These are phyloP conservation scores for Eilema sororculum DNA, from an alignment of 2,888 invertebrate species.

Conservation along the genomic window DNA sequence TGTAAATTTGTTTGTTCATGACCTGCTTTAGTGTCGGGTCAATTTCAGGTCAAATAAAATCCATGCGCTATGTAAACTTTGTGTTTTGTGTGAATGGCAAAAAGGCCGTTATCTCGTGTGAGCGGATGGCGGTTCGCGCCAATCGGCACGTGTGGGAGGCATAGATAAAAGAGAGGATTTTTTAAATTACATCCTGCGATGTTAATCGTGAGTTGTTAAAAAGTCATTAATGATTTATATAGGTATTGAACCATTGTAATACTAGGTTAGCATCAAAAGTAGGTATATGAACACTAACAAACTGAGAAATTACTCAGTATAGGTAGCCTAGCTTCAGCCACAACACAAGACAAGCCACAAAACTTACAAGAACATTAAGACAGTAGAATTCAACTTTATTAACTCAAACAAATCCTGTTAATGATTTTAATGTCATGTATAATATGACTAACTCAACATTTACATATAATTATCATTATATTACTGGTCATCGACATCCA, in stretches of 20 bases:
- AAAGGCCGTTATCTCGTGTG: slow-evolving; percentile 37
- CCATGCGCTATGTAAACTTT: slow-evolving; percentile 23
- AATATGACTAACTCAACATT: slow-evolving; percentile 25
- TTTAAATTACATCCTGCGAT: slow-evolving; percentile 21
- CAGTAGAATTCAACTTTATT: too few relatives aligned
- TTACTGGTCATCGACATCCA: slow-evolving; percentile 48
- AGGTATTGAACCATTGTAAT: neutral
- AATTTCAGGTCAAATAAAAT: slow-evolving; percentile 14
- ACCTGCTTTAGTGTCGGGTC: slow-evolving; percentile 22
- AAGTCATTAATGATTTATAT: neutral
- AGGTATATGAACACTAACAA: neutral
- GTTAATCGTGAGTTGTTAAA: slow-evolving; percentile 14
- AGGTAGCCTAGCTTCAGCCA: neutral
- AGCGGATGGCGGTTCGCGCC: slow-evolving; percentile 39
- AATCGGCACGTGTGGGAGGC: slow-evolving; percentile 26
- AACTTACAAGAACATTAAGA: too few relatives aligned
- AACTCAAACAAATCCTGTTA: neutral
- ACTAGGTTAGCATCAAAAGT: neutral
- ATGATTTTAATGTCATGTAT: neutral
- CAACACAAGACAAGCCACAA: neutral
- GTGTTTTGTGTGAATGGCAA: slow-evolving; percentile 21
- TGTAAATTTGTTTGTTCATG: slow-evolving; percentile 27
- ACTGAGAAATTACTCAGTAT: too few relatives aligned
- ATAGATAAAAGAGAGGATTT: slow-evolving; percentile 22
- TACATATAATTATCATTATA: slow-evolving; percentile 27